phyloP scores from a whole-genome alignment of 2,888 invertebrate species.

The Orthosia incerta region DNA sequence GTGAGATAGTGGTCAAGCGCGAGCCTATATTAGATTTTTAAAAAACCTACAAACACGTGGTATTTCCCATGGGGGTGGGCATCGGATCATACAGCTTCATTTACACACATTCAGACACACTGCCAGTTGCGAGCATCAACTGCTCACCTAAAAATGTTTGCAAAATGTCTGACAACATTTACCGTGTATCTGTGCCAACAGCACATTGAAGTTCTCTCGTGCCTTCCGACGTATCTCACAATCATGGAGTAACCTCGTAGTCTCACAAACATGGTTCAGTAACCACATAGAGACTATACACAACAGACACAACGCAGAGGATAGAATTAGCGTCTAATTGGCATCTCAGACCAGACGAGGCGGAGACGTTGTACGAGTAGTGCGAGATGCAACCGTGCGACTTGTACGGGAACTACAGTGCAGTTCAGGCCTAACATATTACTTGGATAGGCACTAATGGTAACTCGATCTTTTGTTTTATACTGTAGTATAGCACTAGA shows the following conservation, averaged over 20 bases:
- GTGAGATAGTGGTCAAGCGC: no score
- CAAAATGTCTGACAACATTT: background rate
- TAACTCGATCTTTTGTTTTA: background rate
- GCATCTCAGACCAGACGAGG: slow-evolving; percentile 1
- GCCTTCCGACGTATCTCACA: background rate
- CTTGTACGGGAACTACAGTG: no score
- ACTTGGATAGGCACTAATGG: background rate
- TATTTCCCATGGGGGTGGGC: no score
- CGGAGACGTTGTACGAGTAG: background rate
- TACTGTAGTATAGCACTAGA: no score
- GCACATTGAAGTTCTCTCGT: background rate
- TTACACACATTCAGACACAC: no score
- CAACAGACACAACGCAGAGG: background rate
- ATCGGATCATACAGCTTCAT: no score
- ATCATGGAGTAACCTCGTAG: background rate
- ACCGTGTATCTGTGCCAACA: background rate
- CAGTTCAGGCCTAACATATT: background rate
- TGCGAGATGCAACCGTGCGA: background rate
- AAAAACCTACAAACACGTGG: no score
- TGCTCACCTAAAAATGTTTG: no score
- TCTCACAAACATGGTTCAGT: background rate
- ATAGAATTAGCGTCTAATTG: slow-evolving; percentile 46
- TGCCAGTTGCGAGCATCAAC: no score
- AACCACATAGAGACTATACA: no score
- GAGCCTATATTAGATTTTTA: no score